Base-by-base conservation (phyloP, 2,888 invertebrate species). In the Spodoptera littoralis region DNA sequence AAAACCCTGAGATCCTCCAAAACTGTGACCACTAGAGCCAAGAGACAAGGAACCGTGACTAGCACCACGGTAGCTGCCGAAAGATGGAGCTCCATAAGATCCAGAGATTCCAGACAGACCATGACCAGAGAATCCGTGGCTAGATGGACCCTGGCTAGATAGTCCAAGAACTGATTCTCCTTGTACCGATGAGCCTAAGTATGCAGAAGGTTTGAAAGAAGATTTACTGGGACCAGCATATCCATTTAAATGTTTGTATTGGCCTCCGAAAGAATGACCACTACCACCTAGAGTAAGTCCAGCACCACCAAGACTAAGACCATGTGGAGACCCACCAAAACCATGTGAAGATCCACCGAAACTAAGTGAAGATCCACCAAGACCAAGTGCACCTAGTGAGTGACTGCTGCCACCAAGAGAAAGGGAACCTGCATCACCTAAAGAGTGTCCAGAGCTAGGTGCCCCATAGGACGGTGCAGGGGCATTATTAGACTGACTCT, bases 151-250 rank as follows among this genome's bases (percentile, higher is more conserved):
- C 84, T 45, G 89, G 59, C 85, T 79, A 45, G 91, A 86, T 11
- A 87, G 72, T 59, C 89, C 87, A 82, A 45, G 89, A 53, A 85
- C 79, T 46, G 89, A 85, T 50, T 93, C 93, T 77, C 87, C 82
- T 76, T 88, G 89, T 24, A 89, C 80, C 4, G 93, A 89, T 58
- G 93, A 84, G 53, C 95, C 95, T 71, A 95, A 77, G 80, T 86
- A 95, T 52, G 92, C 88, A 11, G 95, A 95, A 47, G 95, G 95
- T 63, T 94, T 95, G 66, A 95, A 95, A 27, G 92, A 84, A 48
- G 84, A 75, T 80, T 92, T 93, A 30, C 90, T 85, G 11, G 90
- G 88, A 13, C 84, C 78, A 59, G 84, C 79, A 61, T 91, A 92
- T 44, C 83, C 79, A 30, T 86, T 82, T 55, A 88, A 80, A 44